Conservation (phyloP, 2,797 vertebrate genomes). For the Onychomys leucogaster region DNA sequence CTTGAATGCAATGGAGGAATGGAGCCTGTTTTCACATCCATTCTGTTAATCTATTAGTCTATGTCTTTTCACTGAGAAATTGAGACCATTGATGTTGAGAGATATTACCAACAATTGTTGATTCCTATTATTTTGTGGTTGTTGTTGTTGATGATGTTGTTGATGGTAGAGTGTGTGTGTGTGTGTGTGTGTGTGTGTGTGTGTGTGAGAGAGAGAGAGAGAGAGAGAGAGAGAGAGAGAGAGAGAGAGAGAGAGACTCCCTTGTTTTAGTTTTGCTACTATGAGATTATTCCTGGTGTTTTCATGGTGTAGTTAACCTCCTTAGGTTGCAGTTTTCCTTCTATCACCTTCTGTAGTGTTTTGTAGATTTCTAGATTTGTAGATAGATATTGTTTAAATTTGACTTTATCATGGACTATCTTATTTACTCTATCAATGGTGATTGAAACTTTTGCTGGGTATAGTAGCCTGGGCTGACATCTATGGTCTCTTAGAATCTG, state of each 20-base stretch:
- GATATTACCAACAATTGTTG: neutral
- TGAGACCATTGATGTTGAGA: neutral
- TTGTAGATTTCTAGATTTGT: neutral
- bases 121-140: neutral
- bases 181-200: neutral
- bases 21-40: neutral
- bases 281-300: neutral
- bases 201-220: too few species aligned
- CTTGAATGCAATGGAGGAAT: neutral
- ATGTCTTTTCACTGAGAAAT: neutral
- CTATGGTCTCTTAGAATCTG: neutral
- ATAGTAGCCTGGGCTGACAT: neutral
- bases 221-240: too few species aligned
- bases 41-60: neutral
- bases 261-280: neutral
- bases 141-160: neutral
- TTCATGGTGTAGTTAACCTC: neutral
- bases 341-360: neutral
- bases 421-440: neutral
- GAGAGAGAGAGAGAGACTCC: neutral
- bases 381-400: neutral
- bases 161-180: neutral
- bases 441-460: neutral
- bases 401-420: neutral
- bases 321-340: neutral